A percentile compares a stretch with the other conserved stretches of the same genome.
These are phyloP conservation scores for Stratiomys singularior DNA, from an alignment of 2,888 invertebrate genomes.

Conservation along the genomic window DNA sequence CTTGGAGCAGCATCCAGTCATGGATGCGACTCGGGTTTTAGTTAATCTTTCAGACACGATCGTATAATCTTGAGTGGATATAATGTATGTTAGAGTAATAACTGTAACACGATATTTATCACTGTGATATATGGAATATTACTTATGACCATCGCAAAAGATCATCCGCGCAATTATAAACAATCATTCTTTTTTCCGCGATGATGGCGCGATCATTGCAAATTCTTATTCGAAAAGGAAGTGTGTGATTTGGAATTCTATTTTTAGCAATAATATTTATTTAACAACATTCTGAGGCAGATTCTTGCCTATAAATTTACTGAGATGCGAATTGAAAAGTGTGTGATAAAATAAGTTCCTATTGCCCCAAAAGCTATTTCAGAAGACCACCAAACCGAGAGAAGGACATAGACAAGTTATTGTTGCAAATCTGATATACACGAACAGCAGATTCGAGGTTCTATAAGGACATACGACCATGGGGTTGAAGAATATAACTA, in stretches of 20 bases:
- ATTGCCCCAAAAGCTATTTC: too few species aligned
- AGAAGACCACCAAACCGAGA: too few species aligned
- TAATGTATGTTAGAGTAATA: background rate
- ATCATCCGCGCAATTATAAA: background rate
- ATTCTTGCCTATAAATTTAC: too few species aligned
- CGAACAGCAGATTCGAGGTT: too few species aligned
- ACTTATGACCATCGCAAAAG: background rate
- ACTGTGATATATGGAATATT: background rate
- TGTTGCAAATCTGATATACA: too few species aligned
- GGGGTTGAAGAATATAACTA: too few species aligned
- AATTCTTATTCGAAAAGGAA: background rate
- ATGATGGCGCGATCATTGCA: background rate
- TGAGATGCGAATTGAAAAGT: too few species aligned
- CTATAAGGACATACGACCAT: too few species aligned
- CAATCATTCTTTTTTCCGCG: background rate
- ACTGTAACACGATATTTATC: background rate
- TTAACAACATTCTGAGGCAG: background rate
- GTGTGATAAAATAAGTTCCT: too few species aligned
- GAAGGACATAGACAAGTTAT: too few species aligned
- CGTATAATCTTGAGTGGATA: slow-evolving; percentile 14
- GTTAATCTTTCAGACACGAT: slow-evolving; percentile 35
- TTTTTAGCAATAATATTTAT: background rate
- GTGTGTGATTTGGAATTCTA: background rate
- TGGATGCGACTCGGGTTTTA: background rate
- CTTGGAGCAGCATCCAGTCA: background rate